Percentiles rank a stretch among this genome's conserved stretches.
phyloP scores from a whole-genome alignment of 2,113 vertebrate genomes.

The Tiliqua scincoides region DNA sequence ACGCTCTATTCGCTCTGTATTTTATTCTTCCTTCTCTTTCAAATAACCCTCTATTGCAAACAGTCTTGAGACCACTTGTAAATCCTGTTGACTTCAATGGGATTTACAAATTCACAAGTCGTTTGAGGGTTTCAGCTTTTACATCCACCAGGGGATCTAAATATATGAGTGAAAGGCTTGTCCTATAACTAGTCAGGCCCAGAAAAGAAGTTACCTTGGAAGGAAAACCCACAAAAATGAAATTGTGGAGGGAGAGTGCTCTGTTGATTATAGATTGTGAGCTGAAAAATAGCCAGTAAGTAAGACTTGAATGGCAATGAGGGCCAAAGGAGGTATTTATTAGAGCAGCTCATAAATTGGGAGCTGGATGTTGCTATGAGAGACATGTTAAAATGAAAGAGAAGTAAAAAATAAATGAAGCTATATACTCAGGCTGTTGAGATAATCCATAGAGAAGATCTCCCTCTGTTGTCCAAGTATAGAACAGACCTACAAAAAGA shows the following conservation, averaged over 20 bases:
- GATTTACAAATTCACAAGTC: constrained; percentile 10
- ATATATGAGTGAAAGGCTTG: not conserved
- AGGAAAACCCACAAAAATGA: constrained; percentile 3
- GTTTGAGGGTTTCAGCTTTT: constrained; percentile 7
- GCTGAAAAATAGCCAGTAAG: not conserved
- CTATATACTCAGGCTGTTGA: not conserved
- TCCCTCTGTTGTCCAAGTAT: not conserved
- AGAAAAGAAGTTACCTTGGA: not conserved
- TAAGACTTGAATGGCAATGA: not conserved
- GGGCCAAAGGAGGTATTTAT: not conserved
- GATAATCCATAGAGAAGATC: not conserved
- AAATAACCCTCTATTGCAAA: not conserved
- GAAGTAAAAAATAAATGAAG: not conserved
- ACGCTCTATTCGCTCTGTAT: not conserved
- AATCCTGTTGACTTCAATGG: constrained; percentile 17
- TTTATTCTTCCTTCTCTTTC: constrained; percentile 8
- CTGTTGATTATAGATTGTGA: not conserved
- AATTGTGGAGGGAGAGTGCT: not conserved
- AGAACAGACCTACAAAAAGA: not conserved
- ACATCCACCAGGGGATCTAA: not conserved
- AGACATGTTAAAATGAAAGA: not conserved
- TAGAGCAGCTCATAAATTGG: not conserved
- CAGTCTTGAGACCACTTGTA: not conserved
- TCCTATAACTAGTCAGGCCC: not conserved
- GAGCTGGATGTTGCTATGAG: not conserved